These are phyloP conservation scores for Scaptomyza caliginosa DNA, from an alignment of 2,888 invertebrate genomes.

Conservation along the genomic window DNA sequence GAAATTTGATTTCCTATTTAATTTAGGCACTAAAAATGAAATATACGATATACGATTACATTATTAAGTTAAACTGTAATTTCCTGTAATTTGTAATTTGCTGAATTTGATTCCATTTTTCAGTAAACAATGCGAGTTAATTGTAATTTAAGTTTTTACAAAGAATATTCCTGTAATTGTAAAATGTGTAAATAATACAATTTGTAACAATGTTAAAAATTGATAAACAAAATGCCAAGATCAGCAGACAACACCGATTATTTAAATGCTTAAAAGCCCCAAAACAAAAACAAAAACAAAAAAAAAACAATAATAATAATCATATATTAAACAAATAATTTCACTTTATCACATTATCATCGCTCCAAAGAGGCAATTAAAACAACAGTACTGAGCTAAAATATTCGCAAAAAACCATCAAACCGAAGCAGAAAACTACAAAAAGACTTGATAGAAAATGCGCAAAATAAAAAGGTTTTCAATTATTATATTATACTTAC, in stretches of 20 bases:
- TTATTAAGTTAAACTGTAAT: conserved; percentile 47
- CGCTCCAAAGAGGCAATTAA: conserved; percentile 13
- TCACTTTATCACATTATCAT: conserved; percentile 11
- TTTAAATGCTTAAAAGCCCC: conserved; percentile 6
- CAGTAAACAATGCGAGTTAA: conserved; percentile 8
- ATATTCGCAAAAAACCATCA: conserved; percentile 23
- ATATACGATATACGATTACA: conserved; percentile 32
- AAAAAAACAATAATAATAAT: background rate
- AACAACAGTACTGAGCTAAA: conserved; percentile 45
- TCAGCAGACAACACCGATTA: conserved; percentile 33
- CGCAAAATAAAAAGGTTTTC: conserved; percentile 45
- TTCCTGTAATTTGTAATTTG: conserved; percentile 53
- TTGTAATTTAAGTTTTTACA: conserved; percentile 55
- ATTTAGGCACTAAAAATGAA: conserved; percentile 55
- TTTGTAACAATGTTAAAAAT: conserved; percentile 49
- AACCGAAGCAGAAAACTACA: conserved; percentile 19
- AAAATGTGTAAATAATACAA: conserved; percentile 68
- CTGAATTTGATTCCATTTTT: conserved; percentile 37
- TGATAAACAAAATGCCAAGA: conserved; percentile 35
- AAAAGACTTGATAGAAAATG: conserved; percentile 61
- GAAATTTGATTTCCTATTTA: conserved; percentile 74
- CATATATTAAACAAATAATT: background rate
- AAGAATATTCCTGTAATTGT: conserved; percentile 71
- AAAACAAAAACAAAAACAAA: background rate
- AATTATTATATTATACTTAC: conserved; percentile 12